Evolutionary conservation across 2,113 vertebrate species (phyloP).

Genomic region (Cryptomyrus ogoouensis): DNA sequence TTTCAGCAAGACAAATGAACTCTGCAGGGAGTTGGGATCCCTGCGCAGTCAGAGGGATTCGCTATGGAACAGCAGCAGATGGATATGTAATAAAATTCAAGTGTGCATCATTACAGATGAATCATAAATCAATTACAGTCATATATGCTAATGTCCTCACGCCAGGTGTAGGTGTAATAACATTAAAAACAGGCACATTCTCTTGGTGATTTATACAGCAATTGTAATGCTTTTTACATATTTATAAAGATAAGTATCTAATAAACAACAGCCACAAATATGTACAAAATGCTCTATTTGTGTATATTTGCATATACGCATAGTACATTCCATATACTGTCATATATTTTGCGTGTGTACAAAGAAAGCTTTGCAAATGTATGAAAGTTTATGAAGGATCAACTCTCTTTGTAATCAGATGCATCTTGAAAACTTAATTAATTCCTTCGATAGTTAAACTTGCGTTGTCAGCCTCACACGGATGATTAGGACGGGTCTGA

Average conservation of each 20-base stretch:
- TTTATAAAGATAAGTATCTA: background rate
- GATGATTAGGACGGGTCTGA: background rate
- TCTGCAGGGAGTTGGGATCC: background rate
- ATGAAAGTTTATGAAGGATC: background rate
- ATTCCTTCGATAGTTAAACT: background rate
- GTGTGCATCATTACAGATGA: background rate
- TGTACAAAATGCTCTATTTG: background rate
- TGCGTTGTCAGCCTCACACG: background rate
- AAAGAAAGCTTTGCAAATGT: background rate
- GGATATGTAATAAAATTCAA: background rate
- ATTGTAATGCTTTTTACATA: background rate
- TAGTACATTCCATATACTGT: background rate
- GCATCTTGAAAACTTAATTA: background rate
- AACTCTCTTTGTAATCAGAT: background rate
- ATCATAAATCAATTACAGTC: background rate
- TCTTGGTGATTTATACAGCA: background rate
- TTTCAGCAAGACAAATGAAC: background rate
- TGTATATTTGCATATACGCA: background rate
- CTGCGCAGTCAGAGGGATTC: background rate
- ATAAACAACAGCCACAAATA: background rate
- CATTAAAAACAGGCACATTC: background rate
- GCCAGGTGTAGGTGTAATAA: background rate
- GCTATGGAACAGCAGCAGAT: background rate
- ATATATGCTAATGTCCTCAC: slow-evolving; percentile 1
- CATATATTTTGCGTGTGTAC: background rate